A percentile compares a stretch with the other conserved stretches of the same genome.
Evolutionary conservation across 1,140 invertebrate species (phyloP).

Genomic region (Sminthurides bifidus): DNA sequence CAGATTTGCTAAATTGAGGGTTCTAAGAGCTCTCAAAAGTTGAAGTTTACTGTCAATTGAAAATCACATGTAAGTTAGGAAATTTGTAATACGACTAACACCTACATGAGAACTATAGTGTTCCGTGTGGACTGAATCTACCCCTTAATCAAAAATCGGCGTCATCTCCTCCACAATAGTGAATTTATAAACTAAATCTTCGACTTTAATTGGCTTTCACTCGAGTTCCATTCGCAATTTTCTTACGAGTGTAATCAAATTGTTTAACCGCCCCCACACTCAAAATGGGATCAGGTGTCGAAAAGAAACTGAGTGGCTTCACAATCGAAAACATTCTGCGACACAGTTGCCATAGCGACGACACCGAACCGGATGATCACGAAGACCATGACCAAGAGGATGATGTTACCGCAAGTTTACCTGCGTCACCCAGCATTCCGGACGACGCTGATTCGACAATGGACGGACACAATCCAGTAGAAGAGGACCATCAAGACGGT

Average conservation of each 20-base stretch:
- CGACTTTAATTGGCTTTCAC: neutral
- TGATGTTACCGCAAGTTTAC: neutral
- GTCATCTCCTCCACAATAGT: neutral
- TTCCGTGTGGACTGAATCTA: too few species aligned
- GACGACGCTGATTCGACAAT: slow-evolving; percentile 27
- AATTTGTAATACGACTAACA: too few species aligned
- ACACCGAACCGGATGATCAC: neutral
- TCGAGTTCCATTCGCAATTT: neutral
- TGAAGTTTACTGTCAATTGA: too few species aligned
- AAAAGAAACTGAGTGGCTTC: slow-evolving; percentile 23
- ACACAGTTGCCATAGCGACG: slow-evolving; percentile 5
- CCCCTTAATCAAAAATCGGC: neutral
- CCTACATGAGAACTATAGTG: too few species aligned
- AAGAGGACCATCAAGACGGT: slow-evolving; percentile 20
- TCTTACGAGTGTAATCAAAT: neutral
- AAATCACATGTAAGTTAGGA: too few species aligned
- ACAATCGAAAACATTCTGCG: slow-evolving; percentile 28
- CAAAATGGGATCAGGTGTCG: slow-evolving; percentile 8
- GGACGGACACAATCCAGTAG: slow-evolving; percentile 15
- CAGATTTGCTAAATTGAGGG: too few species aligned
- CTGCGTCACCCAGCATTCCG: neutral
- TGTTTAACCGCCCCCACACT: neutral
- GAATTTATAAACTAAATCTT: neutral
- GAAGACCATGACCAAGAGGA: neutral
- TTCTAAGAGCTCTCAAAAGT: too few species aligned